Base-by-base conservation (phyloP, 2,888 invertebrate species). In the Sminthurinus aureus region DNA sequence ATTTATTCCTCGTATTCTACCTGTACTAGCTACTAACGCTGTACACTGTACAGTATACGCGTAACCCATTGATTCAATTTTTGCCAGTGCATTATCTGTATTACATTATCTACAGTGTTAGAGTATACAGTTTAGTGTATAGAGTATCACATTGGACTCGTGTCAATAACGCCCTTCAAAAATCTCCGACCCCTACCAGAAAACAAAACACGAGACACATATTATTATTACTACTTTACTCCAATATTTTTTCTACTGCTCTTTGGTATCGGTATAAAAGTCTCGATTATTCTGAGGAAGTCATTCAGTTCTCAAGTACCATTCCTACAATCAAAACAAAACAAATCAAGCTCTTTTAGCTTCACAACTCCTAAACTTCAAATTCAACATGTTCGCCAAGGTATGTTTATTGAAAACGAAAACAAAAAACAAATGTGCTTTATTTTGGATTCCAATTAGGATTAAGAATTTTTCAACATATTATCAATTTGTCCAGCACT, bases 311-410 rank as follows among this genome's bases (percentile, higher is more conserved):
- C 81, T 77, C 76, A 38, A 82, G 20, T 74, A 51, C 24, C 52
- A 38, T 71, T 69, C 67, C 13, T 66, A 74, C 52, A 52, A 38
- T 38, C 38, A 38, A 38, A 38, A 74, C 67, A 73, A 64, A 73
- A 9, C 80, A 73, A 80, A 77, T 58, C 20, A 82, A 77, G 38
- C 58, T 82, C 52, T 83, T 50, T 79, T 77, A 26, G 50, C 50
- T 69, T 67, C 26, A 26, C 69, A 66, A 38, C 22, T 64, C 50
- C 50, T 20, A 76, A 15, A 20, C 75, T 66, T 38, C 38, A 58
- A 81, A 78, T 73, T 84, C 84, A 84, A 52, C 52, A 84, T 84
- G 84, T 26, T 84, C 81, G 74, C 83, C 38, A 84, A 84, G 78
- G 84, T 84, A 84, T 20, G 24, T 38, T n/a, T n/a, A 6, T 38